Conservation (phyloP, 1,140 invertebrate genomes). For the Pissodes strobi region DNA sequence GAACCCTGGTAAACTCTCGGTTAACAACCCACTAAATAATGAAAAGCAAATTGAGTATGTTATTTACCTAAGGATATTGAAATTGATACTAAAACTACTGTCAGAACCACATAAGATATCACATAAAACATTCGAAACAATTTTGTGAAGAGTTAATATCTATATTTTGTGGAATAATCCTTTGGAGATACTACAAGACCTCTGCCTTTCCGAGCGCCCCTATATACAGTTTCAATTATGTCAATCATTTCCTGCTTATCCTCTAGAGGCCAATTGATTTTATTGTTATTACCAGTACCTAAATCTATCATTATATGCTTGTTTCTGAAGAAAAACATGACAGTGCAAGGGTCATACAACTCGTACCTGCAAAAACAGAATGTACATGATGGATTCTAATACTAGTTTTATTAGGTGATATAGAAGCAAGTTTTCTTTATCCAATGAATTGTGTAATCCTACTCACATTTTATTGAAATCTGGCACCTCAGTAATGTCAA, state of each 20-base stretch:
- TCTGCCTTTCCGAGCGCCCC: conserved; percentile 97
- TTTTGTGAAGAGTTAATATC: too few relatives aligned
- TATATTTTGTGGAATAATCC: conserved; percentile 99
- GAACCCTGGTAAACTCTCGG: too few relatives aligned
- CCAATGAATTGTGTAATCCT: too few relatives aligned
- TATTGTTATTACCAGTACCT: conserved; percentile 99
- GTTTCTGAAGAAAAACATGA: conserved; percentile 99
- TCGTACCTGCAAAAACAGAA: conserved; percentile 85
- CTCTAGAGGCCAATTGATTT: conserved; percentile 99
- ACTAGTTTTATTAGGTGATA: too few relatives aligned
- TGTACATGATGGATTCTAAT: too few relatives aligned
- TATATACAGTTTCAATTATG: conserved; percentile 97
- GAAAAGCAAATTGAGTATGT: too few relatives aligned
- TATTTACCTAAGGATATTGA: too few relatives aligned
- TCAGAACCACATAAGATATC: too few relatives aligned
- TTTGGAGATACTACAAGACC: conserved; percentile 99
- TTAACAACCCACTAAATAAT: too few relatives aligned
- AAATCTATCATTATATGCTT: conserved; percentile 99
- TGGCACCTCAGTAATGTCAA: conserved; percentile 97
- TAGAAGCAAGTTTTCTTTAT: too few relatives aligned
- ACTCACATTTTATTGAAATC: conserved; percentile 98
- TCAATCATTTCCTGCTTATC: conserved; percentile 99
- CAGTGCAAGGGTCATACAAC: conserved; percentile 98
- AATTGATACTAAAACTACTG: too few relatives aligned
- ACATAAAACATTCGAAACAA: too few relatives aligned